A percentile compares a stretch with the other conserved stretches of the same genome.
Evolutionary conservation across 1,140 invertebrate genomes (phyloP).

Genomic region (Meteorus sp.): DNA sequence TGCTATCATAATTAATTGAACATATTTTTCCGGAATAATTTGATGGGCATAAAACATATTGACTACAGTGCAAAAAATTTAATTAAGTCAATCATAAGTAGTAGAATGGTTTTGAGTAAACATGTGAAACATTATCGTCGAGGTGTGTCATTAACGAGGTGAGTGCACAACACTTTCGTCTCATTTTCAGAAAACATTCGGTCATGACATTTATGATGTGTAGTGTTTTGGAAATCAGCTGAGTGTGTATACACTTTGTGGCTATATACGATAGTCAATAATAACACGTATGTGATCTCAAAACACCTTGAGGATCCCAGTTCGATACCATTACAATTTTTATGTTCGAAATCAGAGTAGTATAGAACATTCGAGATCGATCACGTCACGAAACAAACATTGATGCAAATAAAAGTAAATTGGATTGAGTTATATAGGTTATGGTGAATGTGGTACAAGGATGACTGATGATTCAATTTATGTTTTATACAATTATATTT

Average conservation of each 20-base stretch:
- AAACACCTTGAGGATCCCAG: no score
- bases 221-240: no score
- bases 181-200: background rate
- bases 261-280: no score
- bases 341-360: background rate
- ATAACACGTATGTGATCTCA: no score
- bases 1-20: background rate
- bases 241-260: no score
- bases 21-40: background rate
- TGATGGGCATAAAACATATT: conserved; percentile 38
- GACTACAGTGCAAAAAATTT: conserved; percentile 65
- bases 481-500: no score
- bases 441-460: no score
- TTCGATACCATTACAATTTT: background rate
- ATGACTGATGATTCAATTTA: background rate
- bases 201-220: background rate
- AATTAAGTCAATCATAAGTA: conserved; percentile 63
- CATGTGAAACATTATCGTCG: conserved; percentile 59
- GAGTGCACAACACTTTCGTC: background rate
- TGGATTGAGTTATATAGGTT: no score
- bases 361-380: background rate
- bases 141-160: conserved; percentile 24
- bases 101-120: conserved; percentile 62
- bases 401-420: no score
- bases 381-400: no score